Percentiles rank a stretch among this genome's conserved stretches.
Conservation (phyloP, 2,113 vertebrate genomes). For the Callopanchax toddi region DNA sequence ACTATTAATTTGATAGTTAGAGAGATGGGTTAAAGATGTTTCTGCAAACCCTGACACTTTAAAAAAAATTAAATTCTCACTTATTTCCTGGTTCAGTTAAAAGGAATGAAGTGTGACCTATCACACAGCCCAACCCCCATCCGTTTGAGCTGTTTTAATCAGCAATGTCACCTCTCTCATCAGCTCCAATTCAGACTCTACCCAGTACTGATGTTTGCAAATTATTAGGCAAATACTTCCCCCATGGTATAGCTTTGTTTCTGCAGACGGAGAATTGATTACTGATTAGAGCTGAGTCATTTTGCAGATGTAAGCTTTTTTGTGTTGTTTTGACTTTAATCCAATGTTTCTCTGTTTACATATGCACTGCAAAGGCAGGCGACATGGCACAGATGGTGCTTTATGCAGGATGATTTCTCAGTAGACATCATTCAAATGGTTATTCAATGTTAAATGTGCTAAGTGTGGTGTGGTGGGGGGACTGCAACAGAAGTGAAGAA, state of each 20-base stretch:
- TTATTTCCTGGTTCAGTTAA: constrained; percentile 42
- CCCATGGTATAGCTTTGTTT: constrained; percentile 29
- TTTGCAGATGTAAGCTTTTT: constrained; percentile 40
- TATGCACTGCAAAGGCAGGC: constrained; percentile 43
- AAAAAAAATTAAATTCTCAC: constrained; percentile 6
- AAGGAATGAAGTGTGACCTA: constrained; percentile 8
- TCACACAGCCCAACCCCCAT: no score
- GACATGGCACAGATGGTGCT: constrained; percentile 71
- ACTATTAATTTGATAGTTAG: constrained; percentile 52
- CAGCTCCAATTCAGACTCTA: constrained; percentile 10
- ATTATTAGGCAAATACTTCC: constrained; percentile 57
- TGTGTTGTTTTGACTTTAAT: constrained; percentile 47
- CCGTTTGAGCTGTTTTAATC: constrained; percentile 38
- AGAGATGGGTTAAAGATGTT: constrained; percentile 60
- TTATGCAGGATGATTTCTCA: constrained; percentile 68
- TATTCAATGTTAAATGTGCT: constrained; percentile 73
- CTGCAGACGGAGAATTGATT: constrained; percentile 53
- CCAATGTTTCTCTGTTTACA: constrained; percentile 43
- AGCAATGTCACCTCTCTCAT: constrained; percentile 46
- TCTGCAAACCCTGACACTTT: background rate
- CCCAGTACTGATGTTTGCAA: constrained; percentile 42
- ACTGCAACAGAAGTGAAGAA: constrained; percentile 14
- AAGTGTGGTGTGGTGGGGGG: constrained; percentile 40
- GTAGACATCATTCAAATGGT: constrained; percentile 72
- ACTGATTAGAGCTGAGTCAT: constrained; percentile 61